Base-by-base conservation (phyloP, 2,113 vertebrate genomes). In the Panthera leo region DNA sequence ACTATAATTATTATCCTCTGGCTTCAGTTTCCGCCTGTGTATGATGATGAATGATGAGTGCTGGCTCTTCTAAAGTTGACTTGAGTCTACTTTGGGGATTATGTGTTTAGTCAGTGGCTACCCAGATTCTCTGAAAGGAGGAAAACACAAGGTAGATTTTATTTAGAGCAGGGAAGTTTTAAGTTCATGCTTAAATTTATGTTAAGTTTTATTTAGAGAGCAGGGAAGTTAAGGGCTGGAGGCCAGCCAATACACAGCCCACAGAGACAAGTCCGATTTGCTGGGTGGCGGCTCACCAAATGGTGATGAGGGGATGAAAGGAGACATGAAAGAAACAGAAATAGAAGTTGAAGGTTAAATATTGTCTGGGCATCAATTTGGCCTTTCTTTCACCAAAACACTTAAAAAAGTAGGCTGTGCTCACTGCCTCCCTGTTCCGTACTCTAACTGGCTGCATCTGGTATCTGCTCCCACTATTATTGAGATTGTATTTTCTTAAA, bases 171-270 rank as follows among this genome's bases (percentile, higher is more conserved):
- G 45, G 19, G 39, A 88, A 92, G 80, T 89, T 82, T 82, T 86
- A 89, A 92, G 85, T 36, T 93, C 85, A 94, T 36, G 68, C 39
- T 80, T 75, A 85, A 88, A 13, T 87, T 55, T 78, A 78, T 21
- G 58, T 67, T 88, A n/a, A 45, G 63, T 76, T 96, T 84, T 96
- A 91, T 88, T 97, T 88, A 75, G 85, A 95, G 65, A 91, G 63
- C 78, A 55, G 34, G 92, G 86, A 91, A 85, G 25, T 86, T 79
- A 68, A 84, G 71, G 92, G 42, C 75, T 94, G 55, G 75, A 95
- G 85, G 70, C 71, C 67, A 85, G 96, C 85, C 97, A 94, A 8
- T 48, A n/a, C 7, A 18, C 36, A 94, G 79, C 88, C 85, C 87
- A 91, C 75, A 85, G 82, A 91, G 70, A 93, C 76, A 93, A 13